These are phyloP conservation scores for Dryomyza anilis DNA, from an alignment of 2,888 invertebrate species.

Conservation along the genomic window DNA sequence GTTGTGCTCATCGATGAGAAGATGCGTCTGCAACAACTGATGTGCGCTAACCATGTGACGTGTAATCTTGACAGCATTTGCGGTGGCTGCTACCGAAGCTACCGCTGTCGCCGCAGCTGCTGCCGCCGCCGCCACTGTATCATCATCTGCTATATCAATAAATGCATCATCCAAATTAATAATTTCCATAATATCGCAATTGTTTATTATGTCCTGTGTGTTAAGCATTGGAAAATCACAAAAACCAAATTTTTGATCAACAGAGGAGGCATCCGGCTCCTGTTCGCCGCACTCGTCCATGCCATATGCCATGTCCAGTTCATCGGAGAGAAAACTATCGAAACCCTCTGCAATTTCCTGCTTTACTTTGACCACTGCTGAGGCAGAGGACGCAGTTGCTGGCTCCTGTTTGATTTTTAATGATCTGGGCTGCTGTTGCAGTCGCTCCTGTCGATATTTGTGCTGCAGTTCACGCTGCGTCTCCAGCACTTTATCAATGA, in stretches of 20 bases:
- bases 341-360: slow-evolving; percentile 56
- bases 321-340: slow-evolving; percentile 51
- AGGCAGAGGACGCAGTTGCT: too few species aligned
- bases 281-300: slow-evolving; percentile 44
- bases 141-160: slow-evolving; percentile 58
- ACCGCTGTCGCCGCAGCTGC: slow-evolving; percentile 22
- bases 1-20: slow-evolving; percentile 55
- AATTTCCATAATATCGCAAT: slow-evolving; percentile 61
- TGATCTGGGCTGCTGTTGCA: slow-evolving; percentile 42
- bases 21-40: slow-evolving; percentile 49
- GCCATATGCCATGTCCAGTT: slow-evolving; percentile 45
- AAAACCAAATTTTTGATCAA: slow-evolving; percentile 56
- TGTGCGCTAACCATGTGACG: slow-evolving; percentile 36
- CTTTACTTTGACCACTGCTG: slow-evolving; percentile 56
- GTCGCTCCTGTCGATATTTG: slow-evolving; percentile 45
- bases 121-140: slow-evolving; percentile 37
- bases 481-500: slow-evolving; percentile 56
- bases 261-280: slow-evolving; percentile 38
- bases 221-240: slow-evolving; percentile 56
- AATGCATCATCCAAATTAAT: slow-evolving; percentile 59
- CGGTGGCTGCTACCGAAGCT: slow-evolving; percentile 7
- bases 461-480: slow-evolving; percentile 54
- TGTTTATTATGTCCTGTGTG: slow-evolving; percentile 57
- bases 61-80: too few species aligned
- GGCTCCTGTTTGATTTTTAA: slow-evolving; percentile 61